phyloP scores from a whole-genome alignment of 2,113 vertebrate species.

The Speoplatyrhinus poulsoni region DNA sequence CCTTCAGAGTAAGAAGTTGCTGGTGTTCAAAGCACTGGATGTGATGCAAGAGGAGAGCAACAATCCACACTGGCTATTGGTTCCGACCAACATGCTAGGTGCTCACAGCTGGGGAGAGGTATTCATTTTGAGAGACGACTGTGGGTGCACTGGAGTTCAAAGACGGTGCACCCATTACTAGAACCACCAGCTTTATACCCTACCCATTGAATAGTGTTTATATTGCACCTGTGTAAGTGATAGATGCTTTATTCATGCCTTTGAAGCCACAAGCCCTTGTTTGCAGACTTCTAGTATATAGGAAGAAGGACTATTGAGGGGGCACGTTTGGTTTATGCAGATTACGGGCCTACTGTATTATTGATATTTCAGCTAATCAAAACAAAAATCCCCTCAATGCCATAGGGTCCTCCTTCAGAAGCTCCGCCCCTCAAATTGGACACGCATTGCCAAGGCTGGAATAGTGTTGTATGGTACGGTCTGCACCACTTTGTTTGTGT shows the following conservation, averaged over 20 bases:
- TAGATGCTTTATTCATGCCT: background rate
- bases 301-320: background rate
- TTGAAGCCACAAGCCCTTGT: background rate
- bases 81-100: constrained; percentile 49
- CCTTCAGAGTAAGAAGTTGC: constrained; percentile 26
- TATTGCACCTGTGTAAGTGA: background rate
- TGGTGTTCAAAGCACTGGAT: constrained; percentile 43
- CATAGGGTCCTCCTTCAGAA: no score
- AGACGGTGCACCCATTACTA: constrained; percentile 10
- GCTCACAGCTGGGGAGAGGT: constrained; percentile 43
- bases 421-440: no score
- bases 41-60: constrained; percentile 73
- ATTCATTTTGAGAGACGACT: constrained; percentile 50
- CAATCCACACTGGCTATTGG: constrained; percentile 41
- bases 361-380: no score
- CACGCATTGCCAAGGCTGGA: no score
- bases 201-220: background rate
- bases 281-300: background rate
- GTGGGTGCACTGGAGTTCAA: constrained; percentile 43
- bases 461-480: no score
- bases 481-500: no score
- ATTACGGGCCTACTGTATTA: no score
- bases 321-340: no score
- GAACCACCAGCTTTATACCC: constrained; percentile 9
- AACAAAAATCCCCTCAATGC: no score